phyloP scores from a whole-genome alignment of 1,140 invertebrate species.

The Drosophila kohkoa region DNA sequence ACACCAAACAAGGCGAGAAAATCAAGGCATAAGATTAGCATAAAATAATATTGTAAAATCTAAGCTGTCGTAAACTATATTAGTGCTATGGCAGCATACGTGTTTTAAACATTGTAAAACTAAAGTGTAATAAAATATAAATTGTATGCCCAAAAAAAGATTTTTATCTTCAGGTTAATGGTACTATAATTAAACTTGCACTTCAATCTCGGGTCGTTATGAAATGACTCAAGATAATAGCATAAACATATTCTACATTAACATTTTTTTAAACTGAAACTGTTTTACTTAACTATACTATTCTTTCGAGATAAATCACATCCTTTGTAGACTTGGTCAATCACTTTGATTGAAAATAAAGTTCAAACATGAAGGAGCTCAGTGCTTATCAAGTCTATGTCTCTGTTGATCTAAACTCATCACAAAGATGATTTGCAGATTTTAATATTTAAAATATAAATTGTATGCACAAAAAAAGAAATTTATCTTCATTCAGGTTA shows the following conservation, averaged over 20 bases:
- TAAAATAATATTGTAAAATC: background rate
- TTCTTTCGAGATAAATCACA: too few species aligned
- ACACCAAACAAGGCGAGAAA: constrained; percentile 39
- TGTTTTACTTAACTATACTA: background rate
- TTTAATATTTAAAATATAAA: constrained; percentile 4
- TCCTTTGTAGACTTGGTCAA: too few species aligned
- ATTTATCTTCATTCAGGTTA: background rate
- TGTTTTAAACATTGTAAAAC: constrained; percentile 2
- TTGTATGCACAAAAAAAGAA: background rate
- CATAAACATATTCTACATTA: background rate
- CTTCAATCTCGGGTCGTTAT: background rate
- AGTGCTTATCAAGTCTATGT: background rate
- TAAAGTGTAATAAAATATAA: constrained; percentile 1
- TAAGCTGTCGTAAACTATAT: constrained; percentile 7
- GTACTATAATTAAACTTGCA: background rate
- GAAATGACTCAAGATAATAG: background rate
- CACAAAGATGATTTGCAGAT: background rate
- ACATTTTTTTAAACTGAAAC: background rate
- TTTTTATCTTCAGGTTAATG: constrained; percentile 9
- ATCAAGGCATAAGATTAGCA: background rate
- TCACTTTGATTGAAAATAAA: too few species aligned
- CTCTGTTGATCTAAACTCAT: background rate
- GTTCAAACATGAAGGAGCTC: too few species aligned
- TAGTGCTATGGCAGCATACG: constrained; percentile 13
- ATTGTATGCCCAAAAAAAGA: background rate